phyloP scores from a whole-genome alignment of 2,797 vertebrate species.

The Alauda arvensis region DNA sequence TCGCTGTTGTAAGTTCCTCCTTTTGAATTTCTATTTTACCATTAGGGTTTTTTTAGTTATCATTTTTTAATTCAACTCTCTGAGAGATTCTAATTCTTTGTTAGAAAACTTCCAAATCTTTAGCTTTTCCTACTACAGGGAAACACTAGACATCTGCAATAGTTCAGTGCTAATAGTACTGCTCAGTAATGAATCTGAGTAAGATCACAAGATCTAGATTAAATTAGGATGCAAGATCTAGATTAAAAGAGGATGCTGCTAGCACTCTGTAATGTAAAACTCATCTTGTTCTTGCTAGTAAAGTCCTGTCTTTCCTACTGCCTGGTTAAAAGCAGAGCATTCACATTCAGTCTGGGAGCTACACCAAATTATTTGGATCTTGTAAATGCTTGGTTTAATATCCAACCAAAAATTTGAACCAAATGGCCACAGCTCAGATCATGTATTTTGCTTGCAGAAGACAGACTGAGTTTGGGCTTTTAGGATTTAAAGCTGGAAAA shows the following conservation, averaged over 20 bases:
- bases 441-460: slow-evolving; percentile 34
- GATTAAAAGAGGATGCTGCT: not conserved
- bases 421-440: slow-evolving; percentile 33
- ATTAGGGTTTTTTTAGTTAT: not conserved
- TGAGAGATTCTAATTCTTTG: not conserved
- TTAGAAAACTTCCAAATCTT: not conserved
- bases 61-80: not conserved
- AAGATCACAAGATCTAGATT: slow-evolving; percentile 2
- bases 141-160: not conserved
- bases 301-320: not conserved
- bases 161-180: not conserved
- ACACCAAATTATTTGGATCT: slow-evolving; percentile 2
- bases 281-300: not conserved
- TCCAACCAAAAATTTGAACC: slow-evolving; percentile 50
- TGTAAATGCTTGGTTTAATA: slow-evolving; percentile 13
- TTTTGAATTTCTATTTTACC: not conserved
- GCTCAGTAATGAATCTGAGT: not conserved
- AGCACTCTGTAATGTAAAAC: not conserved
- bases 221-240: not conserved
- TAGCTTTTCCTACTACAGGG: not conserved
- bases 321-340: not conserved
- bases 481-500: slow-evolving; percentile 46
- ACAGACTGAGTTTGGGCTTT: slow-evolving; percentile 8
- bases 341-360: not conserved
- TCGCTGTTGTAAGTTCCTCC: slow-evolving; percentile 46